Evolutionary conservation across 2,888 invertebrate genomes (phyloP), one percentile per base, ranked within the genome.

Genomic region (Rhagophthalmus giganteus): DNA sequence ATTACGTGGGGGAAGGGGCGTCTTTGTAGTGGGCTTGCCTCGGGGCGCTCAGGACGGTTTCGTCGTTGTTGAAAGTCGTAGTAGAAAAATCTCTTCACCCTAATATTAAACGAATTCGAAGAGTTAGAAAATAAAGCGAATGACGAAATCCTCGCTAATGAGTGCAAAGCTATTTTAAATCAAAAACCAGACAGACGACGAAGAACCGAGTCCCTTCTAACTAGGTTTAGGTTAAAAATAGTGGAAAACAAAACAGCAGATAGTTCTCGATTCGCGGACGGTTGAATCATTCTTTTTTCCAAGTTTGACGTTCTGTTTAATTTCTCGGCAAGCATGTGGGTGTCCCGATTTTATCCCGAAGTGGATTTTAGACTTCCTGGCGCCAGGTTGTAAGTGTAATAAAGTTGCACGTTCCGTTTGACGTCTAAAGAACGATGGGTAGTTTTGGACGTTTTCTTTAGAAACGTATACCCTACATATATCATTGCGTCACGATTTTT

Each of bases 331-430:
- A 30, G 39, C 39, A 15, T 27, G n/a, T 39, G 15, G 39, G 39
- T 7, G 39, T 30, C 12, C 37, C 14, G 16, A 35, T 44, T 44
- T 44, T 44, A 24, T 44, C 30, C 38, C 37, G 37, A 26, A 38
- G 46, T n/a, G 13, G 31, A 32, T 37, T 38, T 38, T 26, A 46
- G 46, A 46, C 46, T 37, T 38, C 38, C 37, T 37, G 46, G 46
- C 46, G 46, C 38, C 46, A 20, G 44, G 14, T 28, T 9, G 14
- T 15, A 32, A 34, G 42, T 34, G 34, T 42, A 42, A 42, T 34
- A 42, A 42, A 41, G 20, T 20, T 20, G 20, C 4, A 7, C 20
- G 7, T 20, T 20, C 7, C 20, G 20, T 20, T 20, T 7, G 4
- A 20, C 7, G 20, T 20, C 20, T 20, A 5, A 7, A 7, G 7